Percentiles rank a stretch among this genome's conserved stretches.
Evolutionary conservation across 2,888 invertebrate species (phyloP).

Genomic region (Protonemura montana): DNA sequence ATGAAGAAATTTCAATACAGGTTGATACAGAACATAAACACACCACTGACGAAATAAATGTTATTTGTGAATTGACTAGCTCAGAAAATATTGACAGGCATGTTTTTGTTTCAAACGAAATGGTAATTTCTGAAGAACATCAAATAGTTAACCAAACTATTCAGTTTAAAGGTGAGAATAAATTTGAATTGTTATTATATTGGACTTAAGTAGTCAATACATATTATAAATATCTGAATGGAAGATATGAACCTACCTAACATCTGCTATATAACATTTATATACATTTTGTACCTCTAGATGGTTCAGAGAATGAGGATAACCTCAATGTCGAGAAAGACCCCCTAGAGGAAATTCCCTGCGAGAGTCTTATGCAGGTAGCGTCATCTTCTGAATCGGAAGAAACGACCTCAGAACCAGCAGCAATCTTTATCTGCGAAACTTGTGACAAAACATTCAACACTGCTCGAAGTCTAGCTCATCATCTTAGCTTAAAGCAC

Average conservation of each 20-base stretch:
- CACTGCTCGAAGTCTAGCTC: constrained; percentile 36
- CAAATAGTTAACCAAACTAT: background rate
- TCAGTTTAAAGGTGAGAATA: constrained; percentile 18
- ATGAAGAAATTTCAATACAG: constrained; percentile 18
- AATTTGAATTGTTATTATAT: constrained; percentile 7
- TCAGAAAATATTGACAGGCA: constrained; percentile 41
- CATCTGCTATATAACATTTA: too few relatives aligned
- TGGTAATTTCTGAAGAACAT: background rate
- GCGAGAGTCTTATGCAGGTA: constrained; percentile 42
- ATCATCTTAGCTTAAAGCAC: constrained; percentile 44
- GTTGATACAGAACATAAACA: background rate
- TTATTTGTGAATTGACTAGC: constrained; percentile 44
- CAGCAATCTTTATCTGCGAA: constrained; percentile 44
- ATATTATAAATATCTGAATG: too few relatives aligned
- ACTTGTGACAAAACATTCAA: constrained; percentile 45
- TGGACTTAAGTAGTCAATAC: too few relatives aligned
- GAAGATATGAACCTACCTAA: too few relatives aligned
- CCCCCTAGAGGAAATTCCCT: constrained; percentile 9
- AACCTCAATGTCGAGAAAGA: background rate
- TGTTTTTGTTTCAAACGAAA: constrained; percentile 30
- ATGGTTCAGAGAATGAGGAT: background rate
- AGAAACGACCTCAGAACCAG: background rate
- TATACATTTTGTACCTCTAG: background rate
- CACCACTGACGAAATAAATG: background rate
- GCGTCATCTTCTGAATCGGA: constrained; percentile 36